Evolutionary conservation across 2,113 vertebrate genomes (phyloP).

Genomic region (Heterochromis multidens): DNA sequence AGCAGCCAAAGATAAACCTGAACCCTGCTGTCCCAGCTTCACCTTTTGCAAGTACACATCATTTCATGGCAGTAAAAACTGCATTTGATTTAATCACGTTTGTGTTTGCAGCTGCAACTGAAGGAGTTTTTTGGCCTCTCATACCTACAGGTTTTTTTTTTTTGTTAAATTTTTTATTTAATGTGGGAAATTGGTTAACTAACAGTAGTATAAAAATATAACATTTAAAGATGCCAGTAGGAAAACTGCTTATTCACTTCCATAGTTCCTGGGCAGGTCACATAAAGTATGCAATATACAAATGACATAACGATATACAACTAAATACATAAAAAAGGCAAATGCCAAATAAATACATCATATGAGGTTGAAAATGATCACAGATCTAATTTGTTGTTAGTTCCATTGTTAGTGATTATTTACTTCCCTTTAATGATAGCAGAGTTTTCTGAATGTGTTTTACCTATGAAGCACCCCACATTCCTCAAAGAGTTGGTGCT

Average conservation of each 20-base stretch:
- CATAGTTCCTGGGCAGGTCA: neutral
- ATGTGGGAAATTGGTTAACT: neutral
- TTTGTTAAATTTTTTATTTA: too few species aligned
- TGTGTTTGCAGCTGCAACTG: neutral
- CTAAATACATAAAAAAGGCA: neutral
- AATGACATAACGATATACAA: neutral
- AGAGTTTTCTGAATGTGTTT: too few species aligned
- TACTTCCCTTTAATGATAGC: too few species aligned
- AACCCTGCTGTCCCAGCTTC: neutral
- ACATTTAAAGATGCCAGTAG: too few species aligned
- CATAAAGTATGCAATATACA: neutral
- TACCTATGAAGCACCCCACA: too few species aligned
- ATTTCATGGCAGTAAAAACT: neutral
- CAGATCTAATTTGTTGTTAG: neutral
- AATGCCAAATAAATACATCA: neutral
- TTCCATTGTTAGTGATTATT: too few species aligned
- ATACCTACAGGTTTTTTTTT: neutral
- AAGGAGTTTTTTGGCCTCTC: neutral
- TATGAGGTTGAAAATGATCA: neutral
- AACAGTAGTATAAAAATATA: neutral
- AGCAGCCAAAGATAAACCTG: neutral
- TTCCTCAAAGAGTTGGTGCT: too few species aligned
- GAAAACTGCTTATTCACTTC: neutral
- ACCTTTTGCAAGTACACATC: neutral
- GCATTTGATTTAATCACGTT: neutral